Percentiles rank a stretch among this genome's conserved stretches.
phyloP scores from a whole-genome alignment of 1,140 invertebrate genomes.

The Papilio helenus region DNA sequence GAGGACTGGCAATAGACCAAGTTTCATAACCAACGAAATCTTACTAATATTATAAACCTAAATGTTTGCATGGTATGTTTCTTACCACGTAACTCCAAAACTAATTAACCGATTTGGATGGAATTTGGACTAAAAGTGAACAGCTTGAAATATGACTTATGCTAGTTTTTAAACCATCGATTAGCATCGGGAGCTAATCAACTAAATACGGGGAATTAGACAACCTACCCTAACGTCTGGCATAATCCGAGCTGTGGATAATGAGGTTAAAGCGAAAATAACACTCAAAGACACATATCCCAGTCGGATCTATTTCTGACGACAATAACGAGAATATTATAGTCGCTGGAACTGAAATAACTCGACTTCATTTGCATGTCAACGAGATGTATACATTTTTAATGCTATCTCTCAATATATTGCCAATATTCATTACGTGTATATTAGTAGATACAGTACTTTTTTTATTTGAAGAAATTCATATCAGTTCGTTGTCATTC shows the following conservation, averaged over 20 bases:
- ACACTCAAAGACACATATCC: background rate
- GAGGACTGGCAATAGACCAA: constrained; percentile 58
- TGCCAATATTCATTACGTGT: too few species aligned
- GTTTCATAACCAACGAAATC: constrained; percentile 45
- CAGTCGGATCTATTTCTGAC: constrained; percentile 20
- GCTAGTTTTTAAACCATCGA: background rate
- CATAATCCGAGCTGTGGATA: constrained; percentile 7
- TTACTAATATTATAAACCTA: constrained; percentile 18
- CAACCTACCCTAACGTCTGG: constrained; percentile 36
- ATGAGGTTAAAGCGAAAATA: constrained; percentile 35
- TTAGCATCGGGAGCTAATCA: background rate
- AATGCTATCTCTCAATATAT: too few species aligned
- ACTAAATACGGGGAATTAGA: constrained; percentile 10
- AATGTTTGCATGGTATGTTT: too few species aligned
- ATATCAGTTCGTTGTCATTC: too few species aligned
- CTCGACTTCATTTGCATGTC: constrained; percentile 3
- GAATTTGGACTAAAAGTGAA: background rate
- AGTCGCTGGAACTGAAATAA: constrained; percentile 26
- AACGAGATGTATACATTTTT: background rate
- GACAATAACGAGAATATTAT: constrained; percentile 34
- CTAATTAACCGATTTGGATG: background rate
- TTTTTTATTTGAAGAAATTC: too few species aligned
- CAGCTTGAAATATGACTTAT: too few species aligned
- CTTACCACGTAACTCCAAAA: background rate
- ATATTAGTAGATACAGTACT: too few species aligned